Base-by-base conservation (phyloP, 1,140 invertebrate genomes). In the Plutomurus gul region DNA sequence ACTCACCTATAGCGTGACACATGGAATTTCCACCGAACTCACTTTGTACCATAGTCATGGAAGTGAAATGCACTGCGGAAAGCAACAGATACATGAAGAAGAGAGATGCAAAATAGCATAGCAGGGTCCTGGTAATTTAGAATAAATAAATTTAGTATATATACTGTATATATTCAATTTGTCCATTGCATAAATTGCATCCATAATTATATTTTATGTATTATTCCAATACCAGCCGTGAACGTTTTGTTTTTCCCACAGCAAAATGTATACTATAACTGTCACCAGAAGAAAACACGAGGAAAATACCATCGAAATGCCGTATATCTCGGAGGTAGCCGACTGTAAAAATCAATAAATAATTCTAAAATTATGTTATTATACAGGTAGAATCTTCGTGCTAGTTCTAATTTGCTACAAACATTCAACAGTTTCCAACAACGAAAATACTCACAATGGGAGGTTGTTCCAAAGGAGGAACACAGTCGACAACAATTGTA, bases 191-290 rank as follows among this genome's bases (percentile, higher is more conserved):
- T 43, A 43, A 43, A 43, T 43, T 10, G n/a, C n/a, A 10, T 43
- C 40, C 40, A 43, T 10, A 43, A 10, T 43, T 43, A 43, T 43
- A n/a, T 43, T 8, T n/a, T 10, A 8, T 10, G 8, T 43, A n/a
- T n/a, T 43, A 10, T 43, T 43, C 40, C 40, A 25, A 65, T 80
- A 60, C n/a, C 77, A 83, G 1, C 77, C 79, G 40, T 83, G 82
- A 5, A 81, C 47, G 49, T 81, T 81, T 60, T 83, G 77, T n/a
- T 77, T 83, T 37, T 83, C 82, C 82, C 82, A 81, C 5, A 83
- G 40, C 16, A 83, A n/a, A 25, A 79, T 16, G 30, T 83, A 81
- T 3, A 83, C 82, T 18, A 77, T 49, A 13, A 81, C 37, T 3
- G 82, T 83, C 0, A 83, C 40, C 0, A 80, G 18, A 11, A 83